A percentile compares a stretch with the other conserved stretches of the same genome.
Conservation (phyloP, 2,797 vertebrate species). For the Gymnothorax reevesii region DNA sequence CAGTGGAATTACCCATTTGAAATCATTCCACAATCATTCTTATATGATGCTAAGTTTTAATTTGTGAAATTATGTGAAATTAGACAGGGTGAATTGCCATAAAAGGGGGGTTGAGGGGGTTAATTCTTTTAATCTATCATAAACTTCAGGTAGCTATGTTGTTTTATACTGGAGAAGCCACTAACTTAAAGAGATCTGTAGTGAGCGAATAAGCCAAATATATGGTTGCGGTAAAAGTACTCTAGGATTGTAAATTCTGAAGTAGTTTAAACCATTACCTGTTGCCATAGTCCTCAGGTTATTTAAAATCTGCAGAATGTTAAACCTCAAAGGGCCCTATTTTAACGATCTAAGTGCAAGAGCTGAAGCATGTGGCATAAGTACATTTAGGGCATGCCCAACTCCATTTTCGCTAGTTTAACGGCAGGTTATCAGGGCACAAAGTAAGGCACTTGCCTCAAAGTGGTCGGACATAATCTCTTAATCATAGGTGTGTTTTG, state of each 20-base stretch:
- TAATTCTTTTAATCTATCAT: neutral
- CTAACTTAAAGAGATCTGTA: neutral
- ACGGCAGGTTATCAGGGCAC: too few relatives aligned
- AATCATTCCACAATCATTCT: neutral
- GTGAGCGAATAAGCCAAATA: neutral
- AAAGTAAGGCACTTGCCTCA: too few relatives aligned
- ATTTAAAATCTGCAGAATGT: neutral
- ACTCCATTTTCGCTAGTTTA: too few relatives aligned
- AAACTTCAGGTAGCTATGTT: neutral
- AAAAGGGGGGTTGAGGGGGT: neutral
- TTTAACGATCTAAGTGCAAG: neutral
- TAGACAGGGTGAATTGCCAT: neutral
- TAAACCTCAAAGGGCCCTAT: neutral
- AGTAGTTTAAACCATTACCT: neutral
- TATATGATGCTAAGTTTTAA: neutral
- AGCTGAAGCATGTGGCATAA: too few relatives aligned
- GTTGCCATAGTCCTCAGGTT: neutral
- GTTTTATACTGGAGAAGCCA: neutral
- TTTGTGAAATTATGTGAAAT: neutral
- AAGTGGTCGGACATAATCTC: too few relatives aligned
- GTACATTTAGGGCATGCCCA: too few relatives aligned
- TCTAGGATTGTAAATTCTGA: neutral
- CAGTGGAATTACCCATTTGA: neutral
- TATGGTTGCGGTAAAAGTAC: neutral
- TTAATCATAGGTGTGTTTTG: too few relatives aligned